Evolutionary conservation across 2,888 invertebrate species (phyloP).

Genomic region (Drosophila tripunctata): DNA sequence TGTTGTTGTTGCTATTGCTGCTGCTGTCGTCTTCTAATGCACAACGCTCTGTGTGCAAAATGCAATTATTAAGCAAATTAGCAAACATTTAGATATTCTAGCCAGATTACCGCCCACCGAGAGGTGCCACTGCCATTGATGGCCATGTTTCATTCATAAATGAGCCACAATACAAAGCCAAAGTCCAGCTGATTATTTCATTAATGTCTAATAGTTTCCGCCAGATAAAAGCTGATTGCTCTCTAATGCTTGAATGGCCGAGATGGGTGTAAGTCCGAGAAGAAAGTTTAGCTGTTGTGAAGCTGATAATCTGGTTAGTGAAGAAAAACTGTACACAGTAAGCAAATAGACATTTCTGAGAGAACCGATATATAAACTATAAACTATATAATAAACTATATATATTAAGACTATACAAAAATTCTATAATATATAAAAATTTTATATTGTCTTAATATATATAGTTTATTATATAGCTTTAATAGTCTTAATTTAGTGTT

Average conservation of each 20-base stretch:
- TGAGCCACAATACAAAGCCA: constrained; percentile 15
- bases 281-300: not conserved
- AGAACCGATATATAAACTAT: no score
- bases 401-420: no score
- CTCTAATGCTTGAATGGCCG: constrained; percentile 6
- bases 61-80: constrained; percentile 77
- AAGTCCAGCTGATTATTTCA: constrained; percentile 46
- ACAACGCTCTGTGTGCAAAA: constrained; percentile 48
- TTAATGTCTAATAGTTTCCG: constrained; percentile 67
- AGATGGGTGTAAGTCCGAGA: not conserved
- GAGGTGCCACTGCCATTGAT: constrained; percentile 53
- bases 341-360: no score
- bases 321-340: no score
- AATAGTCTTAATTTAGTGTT: no score
- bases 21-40: constrained; percentile 47
- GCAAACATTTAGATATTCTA: constrained; percentile 71
- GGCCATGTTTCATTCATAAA: constrained; percentile 61
- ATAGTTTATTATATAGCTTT: no score
- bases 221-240: constrained; percentile 42
- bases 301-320: no score
- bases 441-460: no score
- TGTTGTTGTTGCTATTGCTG: no score
- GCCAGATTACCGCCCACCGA: constrained; percentile 60
- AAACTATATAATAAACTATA: no score
- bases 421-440: no score